Evolutionary conservation across 2,113 vertebrate genomes (phyloP).

Genomic region (Salvator merianae): DNA sequence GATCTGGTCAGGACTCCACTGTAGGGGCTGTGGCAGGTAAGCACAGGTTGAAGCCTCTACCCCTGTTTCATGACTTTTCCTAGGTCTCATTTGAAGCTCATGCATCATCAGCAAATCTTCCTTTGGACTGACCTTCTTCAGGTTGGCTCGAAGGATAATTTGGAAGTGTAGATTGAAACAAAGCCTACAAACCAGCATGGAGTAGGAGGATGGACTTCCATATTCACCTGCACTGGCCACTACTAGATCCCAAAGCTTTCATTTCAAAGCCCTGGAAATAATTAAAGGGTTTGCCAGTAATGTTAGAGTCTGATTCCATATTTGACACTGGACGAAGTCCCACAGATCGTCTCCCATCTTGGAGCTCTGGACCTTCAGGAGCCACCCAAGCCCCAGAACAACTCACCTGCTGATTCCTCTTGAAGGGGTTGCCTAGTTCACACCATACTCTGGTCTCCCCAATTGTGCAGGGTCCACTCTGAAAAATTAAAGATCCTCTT

Average conservation of each 20-base stretch:
- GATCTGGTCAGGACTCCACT: not conserved
- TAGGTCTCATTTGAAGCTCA: too few species aligned
- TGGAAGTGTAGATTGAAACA: too few species aligned
- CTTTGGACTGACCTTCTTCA: too few species aligned
- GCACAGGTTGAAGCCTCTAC: too few species aligned
- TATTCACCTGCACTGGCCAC: too few species aligned
- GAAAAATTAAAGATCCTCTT: not conserved
- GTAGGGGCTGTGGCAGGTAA: too few species aligned
- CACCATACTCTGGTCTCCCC: conserved; percentile 77
- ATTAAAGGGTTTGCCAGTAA: too few species aligned
- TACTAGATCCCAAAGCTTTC: not conserved
- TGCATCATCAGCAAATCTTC: too few species aligned
- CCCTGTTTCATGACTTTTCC: too few species aligned
- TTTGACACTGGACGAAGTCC: not conserved
- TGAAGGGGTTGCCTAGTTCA: conserved; percentile 91
- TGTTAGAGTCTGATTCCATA: not conserved
- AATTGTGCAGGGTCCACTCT: conserved; percentile 71
- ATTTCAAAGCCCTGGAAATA: not conserved
- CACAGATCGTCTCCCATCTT: not conserved
- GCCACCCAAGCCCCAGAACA: not conserved
- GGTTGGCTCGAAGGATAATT: too few species aligned
- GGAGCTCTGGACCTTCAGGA: not conserved
- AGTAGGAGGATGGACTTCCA: too few species aligned
- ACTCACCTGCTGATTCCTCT: conserved; percentile 81
- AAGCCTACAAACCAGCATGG: too few species aligned